Evolutionary conservation across 2,888 invertebrate genomes (phyloP), one percentile per base, ranked within the genome.

Genomic region (Dendrolimus houi): DNA sequence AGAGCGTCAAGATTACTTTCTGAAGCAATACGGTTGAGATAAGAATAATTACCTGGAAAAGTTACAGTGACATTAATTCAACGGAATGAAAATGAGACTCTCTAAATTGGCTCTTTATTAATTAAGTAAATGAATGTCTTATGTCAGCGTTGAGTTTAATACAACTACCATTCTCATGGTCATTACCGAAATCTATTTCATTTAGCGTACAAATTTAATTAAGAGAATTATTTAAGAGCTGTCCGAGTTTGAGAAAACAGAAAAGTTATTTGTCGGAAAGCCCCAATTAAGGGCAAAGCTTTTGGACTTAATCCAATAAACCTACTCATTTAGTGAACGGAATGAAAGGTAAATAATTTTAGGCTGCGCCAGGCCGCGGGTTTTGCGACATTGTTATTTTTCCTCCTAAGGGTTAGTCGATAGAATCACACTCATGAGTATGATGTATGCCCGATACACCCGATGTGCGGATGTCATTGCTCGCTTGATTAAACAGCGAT

Each of bases 301-400:
- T 87, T 86, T 87, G 85, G 83, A 85, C 85, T 83, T 88, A 88
- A 89, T 89, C 87, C 87, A 87, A 88, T 89, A 87, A 89, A 87
- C 80, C 87, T 86, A 86, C 88, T 86, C 87, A 85, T 87, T 89
- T 87, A 87, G 83, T 83, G 83, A 84, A 78, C 81, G 77, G 78
- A 87, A 88, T 83, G 82, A 83, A 87, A 86, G 84, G 86, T 88
- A 87, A 87, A 87, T 87, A 85, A 87, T 87, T 85, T 87, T 81
- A 82, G 77, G 81, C 73, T 73, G 73, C 61, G 63, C 60, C 66
- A 69, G 62, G 69, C 67, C 67, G 74, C 71, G 69, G 73, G 76
- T 73, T 74, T 69, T 67, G 70, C 71, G 68, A 72, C 79, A 71
- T 72, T 75, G 73, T 77, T 77, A 71, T 66, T 67, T 58, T 67